phyloP scores from a whole-genome alignment of 2,113 vertebrate genomes.

The Daubentonia madagascariensis region DNA sequence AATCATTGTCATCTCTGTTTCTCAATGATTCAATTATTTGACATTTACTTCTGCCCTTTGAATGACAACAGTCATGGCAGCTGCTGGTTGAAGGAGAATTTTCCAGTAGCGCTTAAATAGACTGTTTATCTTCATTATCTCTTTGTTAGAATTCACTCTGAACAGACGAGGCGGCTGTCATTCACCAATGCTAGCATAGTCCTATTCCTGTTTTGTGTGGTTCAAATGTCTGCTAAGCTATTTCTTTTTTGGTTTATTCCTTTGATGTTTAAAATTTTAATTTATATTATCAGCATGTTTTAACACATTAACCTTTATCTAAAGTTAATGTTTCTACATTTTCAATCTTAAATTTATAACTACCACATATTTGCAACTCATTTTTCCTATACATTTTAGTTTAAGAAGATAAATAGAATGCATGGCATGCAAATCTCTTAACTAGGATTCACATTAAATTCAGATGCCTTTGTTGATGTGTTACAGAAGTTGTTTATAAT shows the following conservation, averaged over 20 bases:
- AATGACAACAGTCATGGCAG: constrained; percentile 77
- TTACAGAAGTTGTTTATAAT: not conserved
- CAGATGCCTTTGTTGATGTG: not conserved
- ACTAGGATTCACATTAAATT: not conserved
- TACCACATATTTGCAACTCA: not conserved
- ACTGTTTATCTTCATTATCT: constrained; percentile 79
- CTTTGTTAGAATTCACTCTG: constrained; percentile 75
- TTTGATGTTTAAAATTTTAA: not conserved
- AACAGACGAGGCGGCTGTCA: constrained; percentile 31
- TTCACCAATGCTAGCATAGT: not conserved
- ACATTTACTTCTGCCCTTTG: constrained; percentile 73
- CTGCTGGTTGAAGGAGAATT: constrained; percentile 78
- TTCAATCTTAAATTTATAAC: not conserved
- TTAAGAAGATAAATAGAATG: not conserved
- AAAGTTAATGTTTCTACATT: not conserved
- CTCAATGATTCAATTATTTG: constrained; percentile 78
- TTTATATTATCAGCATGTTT: not conserved
- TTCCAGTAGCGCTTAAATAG: constrained; percentile 71
- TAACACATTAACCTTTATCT: not conserved
- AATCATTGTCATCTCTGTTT: constrained; percentile 77
- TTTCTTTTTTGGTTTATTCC: not conserved
- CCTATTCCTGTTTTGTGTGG: not conserved
- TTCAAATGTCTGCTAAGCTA: not conserved
- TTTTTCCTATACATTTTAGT: not conserved
- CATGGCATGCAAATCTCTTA: not conserved